phyloP scores from a whole-genome alignment of 2,888 invertebrate species.

The Nysson spinosus region DNA sequence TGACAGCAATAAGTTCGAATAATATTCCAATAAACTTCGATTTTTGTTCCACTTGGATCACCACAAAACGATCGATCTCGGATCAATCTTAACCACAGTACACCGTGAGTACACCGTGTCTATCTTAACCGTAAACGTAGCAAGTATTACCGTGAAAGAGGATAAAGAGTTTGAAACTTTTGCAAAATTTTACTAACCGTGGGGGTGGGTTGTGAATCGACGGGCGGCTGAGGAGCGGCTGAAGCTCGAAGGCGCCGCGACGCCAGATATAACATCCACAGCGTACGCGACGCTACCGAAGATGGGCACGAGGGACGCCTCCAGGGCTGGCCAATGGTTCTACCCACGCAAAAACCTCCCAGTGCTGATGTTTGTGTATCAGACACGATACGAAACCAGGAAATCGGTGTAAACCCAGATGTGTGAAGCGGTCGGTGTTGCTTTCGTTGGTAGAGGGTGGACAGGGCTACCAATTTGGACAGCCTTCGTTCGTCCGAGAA shows the following conservation, averaged over 20 bases:
- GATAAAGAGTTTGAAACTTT: not conserved
- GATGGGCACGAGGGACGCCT: slow-evolving; percentile 74
- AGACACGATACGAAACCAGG: slow-evolving; percentile 40
- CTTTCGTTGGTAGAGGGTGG: slow-evolving; percentile 43
- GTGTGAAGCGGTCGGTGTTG: no score
- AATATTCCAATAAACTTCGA: no score
- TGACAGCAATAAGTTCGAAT: no score
- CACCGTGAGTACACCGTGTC: not conserved
- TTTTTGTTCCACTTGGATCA: no score
- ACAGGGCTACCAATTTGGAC: slow-evolving; percentile 45
- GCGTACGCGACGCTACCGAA: slow-evolving; percentile 72
- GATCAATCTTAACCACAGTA: not conserved
- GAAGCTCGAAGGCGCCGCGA: slow-evolving; percentile 70
- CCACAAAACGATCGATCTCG: not conserved
- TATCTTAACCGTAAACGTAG: no score
- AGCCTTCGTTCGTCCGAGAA: slow-evolving; percentile 45
- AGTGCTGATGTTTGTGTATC: slow-evolving; percentile 40
- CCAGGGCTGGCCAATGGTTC: slow-evolving; percentile 73
- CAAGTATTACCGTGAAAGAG: no score
- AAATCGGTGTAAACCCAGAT: slow-evolving; percentile 38
- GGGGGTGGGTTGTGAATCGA: slow-evolving; percentile 70
- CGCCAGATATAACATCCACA: slow-evolving; percentile 75
- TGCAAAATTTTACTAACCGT: slow-evolving; percentile 67
- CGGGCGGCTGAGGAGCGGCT: slow-evolving; percentile 73
- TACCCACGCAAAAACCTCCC: slow-evolving; percentile 69